phyloP scores from a whole-genome alignment of 64 coral and sea anemone genomes.

The Pocillopora damicornis region DNA sequence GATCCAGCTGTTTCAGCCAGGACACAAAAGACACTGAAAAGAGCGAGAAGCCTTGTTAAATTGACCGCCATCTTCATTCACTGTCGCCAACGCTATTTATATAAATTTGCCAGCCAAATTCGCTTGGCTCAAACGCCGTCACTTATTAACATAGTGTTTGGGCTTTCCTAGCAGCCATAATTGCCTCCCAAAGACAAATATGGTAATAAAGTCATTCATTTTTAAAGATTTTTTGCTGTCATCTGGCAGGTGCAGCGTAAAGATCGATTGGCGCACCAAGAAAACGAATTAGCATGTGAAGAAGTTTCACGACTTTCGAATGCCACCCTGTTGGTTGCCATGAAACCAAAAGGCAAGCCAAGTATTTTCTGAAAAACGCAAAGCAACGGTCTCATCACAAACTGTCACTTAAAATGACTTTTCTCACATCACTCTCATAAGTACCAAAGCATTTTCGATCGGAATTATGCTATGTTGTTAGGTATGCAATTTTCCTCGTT shows the following conservation, averaged over 20 bases:
- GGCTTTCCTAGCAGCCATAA: slow-evolving; percentile 70
- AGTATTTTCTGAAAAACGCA: background rate
- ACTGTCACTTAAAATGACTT: background rate
- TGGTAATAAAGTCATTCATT: slow-evolving; percentile 92
- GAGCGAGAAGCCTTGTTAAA: slow-evolving; percentile 59
- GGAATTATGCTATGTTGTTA: background rate
- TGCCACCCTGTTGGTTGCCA: slow-evolving; percentile 13
- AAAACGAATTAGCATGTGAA: slow-evolving; percentile 26
- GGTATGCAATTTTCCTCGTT: no score
- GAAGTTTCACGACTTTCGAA: slow-evolving; percentile 20
- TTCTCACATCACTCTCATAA: background rate
- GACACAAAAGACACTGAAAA: slow-evolving; percentile 68
- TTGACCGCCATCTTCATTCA: slow-evolving; percentile 68
- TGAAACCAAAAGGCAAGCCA: background rate
- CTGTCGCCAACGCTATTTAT: slow-evolving; percentile 48
- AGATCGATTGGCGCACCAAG: slow-evolving; percentile 59
- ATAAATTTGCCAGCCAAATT: slow-evolving; percentile 54
- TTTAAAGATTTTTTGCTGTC: slow-evolving; percentile 79
- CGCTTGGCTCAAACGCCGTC: slow-evolving; percentile 43
- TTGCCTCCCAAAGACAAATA: slow-evolving; percentile 89
- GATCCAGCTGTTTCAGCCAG: slow-evolving; percentile 32
- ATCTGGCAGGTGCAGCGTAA: slow-evolving; percentile 44
- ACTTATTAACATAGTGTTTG: slow-evolving; percentile 78
- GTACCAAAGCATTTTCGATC: background rate
- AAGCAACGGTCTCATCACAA: background rate